phyloP scores from a whole-genome alignment of 2,113 vertebrate genomes.

The Sinocyclocheilus maitianheensis region DNA sequence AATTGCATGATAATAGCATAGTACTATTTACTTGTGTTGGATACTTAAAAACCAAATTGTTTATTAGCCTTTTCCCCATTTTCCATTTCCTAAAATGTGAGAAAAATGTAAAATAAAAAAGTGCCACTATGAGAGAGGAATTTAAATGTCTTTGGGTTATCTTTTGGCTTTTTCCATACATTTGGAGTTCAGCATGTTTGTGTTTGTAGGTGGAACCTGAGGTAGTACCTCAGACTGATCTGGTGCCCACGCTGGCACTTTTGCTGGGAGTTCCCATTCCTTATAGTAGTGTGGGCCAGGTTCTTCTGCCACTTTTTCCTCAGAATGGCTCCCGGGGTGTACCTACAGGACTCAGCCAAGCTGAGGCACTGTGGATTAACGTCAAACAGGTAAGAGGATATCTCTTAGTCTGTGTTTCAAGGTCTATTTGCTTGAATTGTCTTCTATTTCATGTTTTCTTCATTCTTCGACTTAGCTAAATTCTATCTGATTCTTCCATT shows the following conservation, averaged over 20 bases:
- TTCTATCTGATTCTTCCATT: neutral
- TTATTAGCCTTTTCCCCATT: neutral
- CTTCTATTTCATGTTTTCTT: neutral
- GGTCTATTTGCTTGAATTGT: neutral
- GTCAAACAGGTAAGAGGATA: conserved; percentile 84
- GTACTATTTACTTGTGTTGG: neutral
- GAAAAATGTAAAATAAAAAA: neutral
- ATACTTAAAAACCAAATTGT: neutral
- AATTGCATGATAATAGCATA: neutral
- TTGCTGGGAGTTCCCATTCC: conserved; percentile 92
- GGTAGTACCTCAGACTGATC: conserved; percentile 88
- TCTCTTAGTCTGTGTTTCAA: neutral
- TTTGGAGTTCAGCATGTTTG: neutral
- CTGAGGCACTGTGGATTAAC: conserved; percentile 88
- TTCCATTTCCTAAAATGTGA: neutral
- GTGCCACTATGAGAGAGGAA: neutral
- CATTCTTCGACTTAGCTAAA: neutral
- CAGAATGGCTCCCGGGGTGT: conserved; percentile 49
- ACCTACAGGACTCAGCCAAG: conserved; percentile 78
- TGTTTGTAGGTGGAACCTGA: conserved; percentile 78
- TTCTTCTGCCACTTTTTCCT: conserved; percentile 87
- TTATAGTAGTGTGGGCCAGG: conserved; percentile 90
- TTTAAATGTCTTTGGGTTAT: neutral
- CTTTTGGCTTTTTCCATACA: neutral
- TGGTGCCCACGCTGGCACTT: conserved; percentile 91